These are phyloP conservation scores for Drosophila quadrilineata DNA, from an alignment of 1,140 invertebrate genomes.

Conservation along the genomic window DNA sequence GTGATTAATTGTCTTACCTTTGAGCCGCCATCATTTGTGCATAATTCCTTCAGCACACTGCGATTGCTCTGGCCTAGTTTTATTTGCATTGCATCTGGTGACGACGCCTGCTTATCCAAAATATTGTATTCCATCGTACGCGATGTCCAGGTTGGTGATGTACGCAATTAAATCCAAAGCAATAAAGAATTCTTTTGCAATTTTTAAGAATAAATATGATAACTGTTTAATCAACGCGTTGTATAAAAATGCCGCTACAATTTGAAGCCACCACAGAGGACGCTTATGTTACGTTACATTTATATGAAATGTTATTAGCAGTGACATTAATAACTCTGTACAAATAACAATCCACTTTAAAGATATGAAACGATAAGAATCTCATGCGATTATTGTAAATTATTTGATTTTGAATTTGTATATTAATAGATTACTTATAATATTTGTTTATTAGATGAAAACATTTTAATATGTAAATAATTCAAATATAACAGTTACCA, in stretches of 20 bases:
- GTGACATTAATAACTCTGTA: no score
- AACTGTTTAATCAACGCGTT: background rate
- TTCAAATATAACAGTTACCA: no score
- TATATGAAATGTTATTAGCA: constrained; percentile 18
- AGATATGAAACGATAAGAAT: no score
- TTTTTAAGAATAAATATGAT: background rate
- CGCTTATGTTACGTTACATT: constrained; percentile 14
- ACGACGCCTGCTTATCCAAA: background rate
- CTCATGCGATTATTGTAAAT: no score
- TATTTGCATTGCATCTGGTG: background rate
- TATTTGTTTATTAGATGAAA: no score
- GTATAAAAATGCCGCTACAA: constrained; percentile 60
- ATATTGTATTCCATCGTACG: constrained; percentile 47
- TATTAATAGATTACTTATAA: no score
- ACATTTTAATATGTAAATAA: no score
- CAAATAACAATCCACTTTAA: no score
- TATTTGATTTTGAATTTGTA: no score
- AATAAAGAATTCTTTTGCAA: background rate
- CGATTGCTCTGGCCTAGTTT: constrained; percentile 29
- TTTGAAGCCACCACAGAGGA: constrained; percentile 42
- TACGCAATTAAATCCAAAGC: background rate
- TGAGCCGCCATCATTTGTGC: constrained; percentile 55
- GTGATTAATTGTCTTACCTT: constrained; percentile 50
- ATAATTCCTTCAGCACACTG: constrained; percentile 54
- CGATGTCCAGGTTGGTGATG: no score